Evolutionary conservation across 2,888 invertebrate species (phyloP), one percentile per base, ranked within the genome.

Genomic region (Mylabris sibirica): DNA sequence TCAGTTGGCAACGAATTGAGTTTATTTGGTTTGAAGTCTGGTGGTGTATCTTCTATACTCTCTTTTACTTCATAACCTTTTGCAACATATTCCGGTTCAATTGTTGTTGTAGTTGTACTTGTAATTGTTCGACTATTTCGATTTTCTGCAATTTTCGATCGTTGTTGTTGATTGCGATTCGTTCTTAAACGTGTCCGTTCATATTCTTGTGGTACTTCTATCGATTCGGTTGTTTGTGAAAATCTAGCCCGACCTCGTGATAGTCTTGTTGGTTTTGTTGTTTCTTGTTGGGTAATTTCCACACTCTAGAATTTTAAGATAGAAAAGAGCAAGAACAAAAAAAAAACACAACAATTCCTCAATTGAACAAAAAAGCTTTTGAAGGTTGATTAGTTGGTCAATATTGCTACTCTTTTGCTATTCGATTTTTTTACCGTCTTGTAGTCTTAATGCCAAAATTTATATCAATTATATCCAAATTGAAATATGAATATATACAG

Each of bases 161-260:
- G 57, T 57, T 57, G 44, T 41, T 41, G 49, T 22, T 53, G 57
- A 57, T 57, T 57, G 1, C 24, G 57, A 57, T 26, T 57, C 14
- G 57, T 24, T 57, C 12, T 57, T 24, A 24, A 14, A 24, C 57
- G 57, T 26, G 57, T 26, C n/a, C 6, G 12, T 57, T 57, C 57
- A 57, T 12, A 57, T 57, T 57, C 26, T 6, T 57, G 26, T 1
- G 57, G 57, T n/a, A 57, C 12, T 57, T 24, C 26, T 5, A 12
- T 0, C 2, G 1, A 57, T n/a, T 57, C 57, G n/a, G 57, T 57
- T 26, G 57, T 57, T 57, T 57, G 57, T 24, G 57, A 26, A 57
- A 57, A 57, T 57, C 57, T 57, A 1, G 57, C 24, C 14, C 57
- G 57, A 57, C 57, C 57, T 57, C 57, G 24, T 26, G 26, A 26